Percentiles rank a stretch among this genome's conserved stretches.
These are phyloP conservation scores for Trachemys scripta DNA, from an alignment of 2,113 vertebrate species.

Conservation along the genomic window DNA sequence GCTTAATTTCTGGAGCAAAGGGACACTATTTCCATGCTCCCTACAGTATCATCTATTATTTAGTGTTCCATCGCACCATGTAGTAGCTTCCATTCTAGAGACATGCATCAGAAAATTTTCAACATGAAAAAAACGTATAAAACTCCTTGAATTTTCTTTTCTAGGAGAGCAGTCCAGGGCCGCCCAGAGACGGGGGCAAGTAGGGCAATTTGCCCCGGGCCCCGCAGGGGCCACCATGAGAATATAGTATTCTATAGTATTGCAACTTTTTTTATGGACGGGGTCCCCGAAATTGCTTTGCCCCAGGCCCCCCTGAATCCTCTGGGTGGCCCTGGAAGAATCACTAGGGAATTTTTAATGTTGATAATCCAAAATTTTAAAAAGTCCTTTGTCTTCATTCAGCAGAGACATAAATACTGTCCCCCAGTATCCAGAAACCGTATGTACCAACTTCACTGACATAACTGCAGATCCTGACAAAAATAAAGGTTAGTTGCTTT, in stretches of 20 bases:
- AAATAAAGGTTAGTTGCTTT: conserved; percentile 82
- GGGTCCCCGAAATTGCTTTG: too few species aligned
- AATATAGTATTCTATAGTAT: too few species aligned
- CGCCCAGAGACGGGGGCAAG: too few species aligned
- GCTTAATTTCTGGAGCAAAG: neutral
- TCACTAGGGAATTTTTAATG: neutral
- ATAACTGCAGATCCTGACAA: conserved; percentile 85
- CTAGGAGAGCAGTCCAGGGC: neutral
- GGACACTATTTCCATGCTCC: neutral
- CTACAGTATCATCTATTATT: neutral
- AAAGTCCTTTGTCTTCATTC: conserved; percentile 33
- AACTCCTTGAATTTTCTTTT: neutral
- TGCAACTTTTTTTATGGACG: too few species aligned
- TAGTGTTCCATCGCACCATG: neutral
- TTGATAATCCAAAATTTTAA: neutral
- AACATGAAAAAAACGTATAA: neutral
- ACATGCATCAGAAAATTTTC: neutral
- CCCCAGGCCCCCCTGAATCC: too few species aligned
- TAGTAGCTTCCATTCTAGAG: neutral
- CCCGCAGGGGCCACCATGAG: too few species aligned
- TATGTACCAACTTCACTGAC: conserved; percentile 85
- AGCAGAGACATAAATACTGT: conserved; percentile 74
- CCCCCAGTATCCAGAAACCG: conserved; percentile 73
- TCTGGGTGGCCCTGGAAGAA: neutral
- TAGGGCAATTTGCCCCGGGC: too few species aligned